Evolutionary conservation across 2,888 invertebrate genomes (phyloP), one percentile per base, ranked within the genome.

Genomic region (Clitarchus hookeri): DNA sequence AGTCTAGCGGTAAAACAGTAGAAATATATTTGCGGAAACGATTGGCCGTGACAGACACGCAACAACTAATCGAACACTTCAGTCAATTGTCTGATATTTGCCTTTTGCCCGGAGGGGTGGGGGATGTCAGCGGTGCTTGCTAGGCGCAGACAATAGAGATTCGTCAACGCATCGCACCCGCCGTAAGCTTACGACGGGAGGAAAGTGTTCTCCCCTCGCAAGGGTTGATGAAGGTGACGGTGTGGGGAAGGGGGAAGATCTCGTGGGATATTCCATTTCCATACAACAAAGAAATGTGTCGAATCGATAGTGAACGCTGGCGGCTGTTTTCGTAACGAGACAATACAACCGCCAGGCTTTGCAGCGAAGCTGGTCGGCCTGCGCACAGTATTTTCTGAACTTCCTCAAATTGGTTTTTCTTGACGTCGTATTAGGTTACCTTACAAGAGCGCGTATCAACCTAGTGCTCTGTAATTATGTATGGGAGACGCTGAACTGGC

Each of bases 201-300:
- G 16, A 48, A 48, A 65, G 65, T 19, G 13, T 65, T 19, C 16
- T 11, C 3, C n/a, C n/a, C n/a, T 4, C 19, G 65, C 65, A n/a
- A 19, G 6, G 53, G 53, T 16, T 19, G 53, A 4, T 53, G n/a
- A n/a, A n/a, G n/a, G n/a, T n/a, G n/a, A n/a, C n/a, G n/a, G 3
- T 12, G 19, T 2, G 3, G 53, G 65, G n/a, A 9, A n/a, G n/a
- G 16, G 65, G 23, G n/a, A 19, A 65, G 65, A 16, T 11, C 6
- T 65, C 65, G n/a, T n/a, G 65, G 65, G 65, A n/a, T 16, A 65
- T n/a, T 65, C 65, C n/a, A 65, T n/a, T 65, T 65, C 65, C 65
- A 65, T n/a, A n/a, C 65, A 65, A 65, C 53, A 65, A 65, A 65
- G 65, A n/a, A 65, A 65, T 65, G 65, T 65, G 65, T 65, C 65